Percentiles rank a stretch among this genome's conserved stretches.
These are phyloP conservation scores for Pampusana beccarii DNA, from an alignment of 2,113 vertebrate species.

Conservation along the genomic window DNA sequence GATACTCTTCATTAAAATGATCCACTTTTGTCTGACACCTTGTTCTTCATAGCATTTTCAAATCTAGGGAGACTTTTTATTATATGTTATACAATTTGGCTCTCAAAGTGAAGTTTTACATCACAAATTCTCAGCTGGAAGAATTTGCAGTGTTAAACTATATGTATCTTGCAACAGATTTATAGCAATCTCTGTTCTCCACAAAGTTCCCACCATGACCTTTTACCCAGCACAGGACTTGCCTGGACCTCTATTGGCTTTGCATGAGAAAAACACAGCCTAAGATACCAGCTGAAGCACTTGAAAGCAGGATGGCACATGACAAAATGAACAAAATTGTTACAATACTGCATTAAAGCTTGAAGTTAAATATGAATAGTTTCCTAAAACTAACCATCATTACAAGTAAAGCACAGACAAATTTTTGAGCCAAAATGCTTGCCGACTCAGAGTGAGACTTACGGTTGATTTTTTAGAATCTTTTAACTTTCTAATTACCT, in stretches of 20 bases:
- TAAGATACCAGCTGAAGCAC: rapidly evolving
- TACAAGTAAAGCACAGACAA: not conserved
- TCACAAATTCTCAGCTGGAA: not conserved
- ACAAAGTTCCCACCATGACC: not conserved
- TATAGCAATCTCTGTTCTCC: not conserved
- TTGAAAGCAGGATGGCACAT: not conserved
- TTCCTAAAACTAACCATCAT: not conserved
- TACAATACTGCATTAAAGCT: not conserved
- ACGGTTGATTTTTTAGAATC: not conserved
- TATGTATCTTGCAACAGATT: not conserved
- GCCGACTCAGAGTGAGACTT: not conserved
- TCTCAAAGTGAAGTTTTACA: not conserved
- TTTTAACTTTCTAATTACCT: not conserved
- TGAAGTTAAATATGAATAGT: not conserved
- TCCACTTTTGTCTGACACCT: not conserved
- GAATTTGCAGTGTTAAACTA: not conserved
- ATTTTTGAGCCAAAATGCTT: not conserved
- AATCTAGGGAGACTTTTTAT: not conserved
- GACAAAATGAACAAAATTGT: not conserved
- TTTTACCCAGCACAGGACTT: not conserved
- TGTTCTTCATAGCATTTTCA: not conserved
- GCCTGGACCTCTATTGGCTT: not conserved
- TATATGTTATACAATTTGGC: rapidly evolving
- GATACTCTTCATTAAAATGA: no score
- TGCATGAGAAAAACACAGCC: not conserved